phyloP scores from a whole-genome alignment of 2,797 vertebrate genomes.

The Simalia tracyae region DNA sequence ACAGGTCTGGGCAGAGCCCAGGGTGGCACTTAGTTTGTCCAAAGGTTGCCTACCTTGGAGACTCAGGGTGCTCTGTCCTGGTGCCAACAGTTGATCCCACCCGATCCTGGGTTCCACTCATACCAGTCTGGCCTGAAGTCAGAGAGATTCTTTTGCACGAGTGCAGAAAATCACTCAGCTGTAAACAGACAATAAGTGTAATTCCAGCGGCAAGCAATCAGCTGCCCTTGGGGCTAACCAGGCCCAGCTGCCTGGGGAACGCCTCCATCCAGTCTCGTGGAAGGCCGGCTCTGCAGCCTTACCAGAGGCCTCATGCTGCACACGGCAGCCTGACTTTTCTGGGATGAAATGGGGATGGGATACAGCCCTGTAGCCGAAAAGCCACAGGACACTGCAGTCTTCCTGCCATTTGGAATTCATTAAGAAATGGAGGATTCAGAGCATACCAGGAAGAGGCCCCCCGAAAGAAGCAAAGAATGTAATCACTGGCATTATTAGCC shows the following conservation, averaged over 20 bases:
- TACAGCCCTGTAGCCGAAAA: neutral
- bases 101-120: neutral
- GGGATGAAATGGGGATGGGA: neutral
- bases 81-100: neutral
- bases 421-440: slow-evolving; percentile 9
- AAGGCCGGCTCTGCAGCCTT: neutral
- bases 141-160: neutral
- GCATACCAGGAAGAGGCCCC: neutral
- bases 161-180: neutral
- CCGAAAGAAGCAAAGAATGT: slow-evolving; percentile 41
- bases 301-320: no score
- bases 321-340: neutral
- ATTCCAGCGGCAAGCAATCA: neutral
- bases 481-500: slow-evolving; percentile 48
- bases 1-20: no score
- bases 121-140: neutral
- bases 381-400: neutral
- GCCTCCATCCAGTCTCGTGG: neutral
- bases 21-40: no score
- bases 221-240: neutral
- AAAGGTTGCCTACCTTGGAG: neutral
- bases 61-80: neutral
- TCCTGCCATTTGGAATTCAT: slow-evolving; percentile 17
- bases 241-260: neutral
- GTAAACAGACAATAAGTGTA: neutral